Base-by-base conservation (phyloP, 1,140 invertebrate genomes). In the Calliphora vicina region DNA sequence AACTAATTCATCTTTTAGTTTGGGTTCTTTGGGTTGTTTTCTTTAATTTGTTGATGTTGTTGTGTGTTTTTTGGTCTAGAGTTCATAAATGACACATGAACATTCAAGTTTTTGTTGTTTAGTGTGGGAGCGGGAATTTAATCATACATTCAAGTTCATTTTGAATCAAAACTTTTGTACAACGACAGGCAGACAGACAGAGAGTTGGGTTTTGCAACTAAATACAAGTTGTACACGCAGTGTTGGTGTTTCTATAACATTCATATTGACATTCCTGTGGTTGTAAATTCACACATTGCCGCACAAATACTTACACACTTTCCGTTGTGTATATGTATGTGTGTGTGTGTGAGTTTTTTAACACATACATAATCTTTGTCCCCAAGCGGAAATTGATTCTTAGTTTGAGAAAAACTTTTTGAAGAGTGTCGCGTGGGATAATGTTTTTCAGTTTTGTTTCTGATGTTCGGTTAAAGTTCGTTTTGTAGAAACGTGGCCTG, bases 401-500 rank as follows among this genome's bases (percentile, higher is more conserved):
- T 78, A 43, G 74, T 78, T 78, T 43, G 74, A 15, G 27, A 78
- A 43, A 78, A 78, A 78, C 2, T 43, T 43, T 43, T 43, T 43
- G 17, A 23, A 78, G 25, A 78, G 5, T 78, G 74, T 78, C 74
- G 74, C 74, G 74, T 78, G 74, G 74, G 74, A 78, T 43, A 43
- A 23, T 78, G 4, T 20, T 74, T n/a, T 74, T 35, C 27, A 35
- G 35, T 29, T 20, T 20, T 43, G 43, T 20, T 8, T 78, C 8
- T 74, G 13, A 43, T 43, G 2, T 43, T 42, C 35, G 17, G 72
- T 50, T 67, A 23, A 10, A 67, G 17, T 67, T 67, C 1, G 13
- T 67, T 67, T 67, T 8, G 57, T 17, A 8, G 29, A 35, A 35
- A 35, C 3, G 45, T 50, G 8, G 45, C 10, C 1, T 57, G 1